phyloP scores from a whole-genome alignment of 2,888 invertebrate genomes.

The Drosophila lutescens region DNA sequence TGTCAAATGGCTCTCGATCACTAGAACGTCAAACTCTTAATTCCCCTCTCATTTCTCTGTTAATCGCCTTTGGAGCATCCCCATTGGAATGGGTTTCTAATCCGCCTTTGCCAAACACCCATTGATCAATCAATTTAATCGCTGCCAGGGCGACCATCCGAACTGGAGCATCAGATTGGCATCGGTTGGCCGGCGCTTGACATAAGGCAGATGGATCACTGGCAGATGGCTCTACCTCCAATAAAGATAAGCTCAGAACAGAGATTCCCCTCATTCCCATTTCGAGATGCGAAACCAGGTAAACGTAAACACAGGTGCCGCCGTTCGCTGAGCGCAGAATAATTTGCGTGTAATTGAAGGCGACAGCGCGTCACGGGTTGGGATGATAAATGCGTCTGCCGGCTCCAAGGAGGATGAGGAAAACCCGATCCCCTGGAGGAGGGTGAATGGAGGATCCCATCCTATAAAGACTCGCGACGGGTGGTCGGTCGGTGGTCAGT shows the following conservation, averaged over 20 bases:
- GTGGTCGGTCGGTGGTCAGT: constrained; percentile 47
- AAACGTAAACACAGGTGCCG: constrained; percentile 56
- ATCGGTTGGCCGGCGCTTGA: constrained; percentile 38
- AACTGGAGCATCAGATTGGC: constrained; percentile 40
- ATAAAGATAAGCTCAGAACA: constrained; percentile 10
- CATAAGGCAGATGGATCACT: constrained; percentile 76
- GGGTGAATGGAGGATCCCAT: not conserved
- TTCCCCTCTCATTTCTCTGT: not conserved
- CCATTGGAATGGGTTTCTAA: not conserved
- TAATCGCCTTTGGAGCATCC: not conserved
- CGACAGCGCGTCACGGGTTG: constrained; percentile 64
- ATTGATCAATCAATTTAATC: constrained; percentile 37
- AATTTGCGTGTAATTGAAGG: constrained; percentile 74
- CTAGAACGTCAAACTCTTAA: not conserved
- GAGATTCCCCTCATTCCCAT: not conserved
- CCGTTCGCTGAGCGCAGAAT: constrained; percentile 56
- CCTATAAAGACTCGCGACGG: constrained; percentile 50
- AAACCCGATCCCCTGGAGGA: constrained; percentile 21
- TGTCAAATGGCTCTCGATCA: not conserved
- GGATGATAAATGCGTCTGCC: constrained; percentile 64
- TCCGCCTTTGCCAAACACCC: constrained; percentile 5
- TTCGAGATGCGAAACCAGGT: constrained; percentile 1
- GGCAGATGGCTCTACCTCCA: constrained; percentile 26
- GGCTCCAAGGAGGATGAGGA: constrained; percentile 6
- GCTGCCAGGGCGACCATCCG: constrained; percentile 13